Percentiles rank a stretch among this genome's conserved stretches.
Evolutionary conservation across 2,113 vertebrate genomes (phyloP).

Genomic region (Caranx melampygus): DNA sequence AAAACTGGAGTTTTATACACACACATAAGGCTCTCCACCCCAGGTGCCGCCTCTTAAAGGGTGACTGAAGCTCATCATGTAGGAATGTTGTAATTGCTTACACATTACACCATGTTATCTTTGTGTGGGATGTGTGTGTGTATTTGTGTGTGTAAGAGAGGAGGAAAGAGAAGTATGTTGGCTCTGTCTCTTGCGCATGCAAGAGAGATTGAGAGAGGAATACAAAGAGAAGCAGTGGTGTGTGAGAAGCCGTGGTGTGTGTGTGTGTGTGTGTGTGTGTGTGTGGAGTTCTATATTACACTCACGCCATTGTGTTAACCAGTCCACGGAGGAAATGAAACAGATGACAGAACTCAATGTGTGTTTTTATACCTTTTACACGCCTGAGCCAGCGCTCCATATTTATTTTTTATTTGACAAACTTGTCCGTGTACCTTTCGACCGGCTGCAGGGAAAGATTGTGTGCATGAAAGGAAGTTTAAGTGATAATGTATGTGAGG

Average conservation of each 20-base stretch:
- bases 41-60: conserved; percentile 20
- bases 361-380: conserved; percentile 57
- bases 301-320: conserved; percentile 17
- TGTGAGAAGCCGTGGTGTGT: conserved; percentile 16
- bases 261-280: conserved; percentile 24
- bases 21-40: conserved; percentile 11
- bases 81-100: conserved; percentile 50
- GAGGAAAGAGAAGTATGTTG: not conserved
- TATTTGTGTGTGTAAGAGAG: conserved; percentile 10
- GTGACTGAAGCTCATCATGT: conserved; percentile 28
- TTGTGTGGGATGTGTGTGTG: conserved; percentile 34
- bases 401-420: conserved; percentile 56
- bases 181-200: not conserved
- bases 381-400: conserved; percentile 38
- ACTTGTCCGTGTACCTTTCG: not conserved
- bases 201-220: not conserved
- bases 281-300: conserved; percentile 25
- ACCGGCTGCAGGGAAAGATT: not conserved
- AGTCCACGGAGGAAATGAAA: conserved; percentile 57
- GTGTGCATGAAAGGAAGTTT: not conserved
- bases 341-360: conserved; percentile 56
- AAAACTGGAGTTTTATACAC: conserved; percentile 1
- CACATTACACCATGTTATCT: conserved; percentile 41
- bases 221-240: not conserved
- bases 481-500: not conserved